phyloP scores from a whole-genome alignment of 1,140 invertebrate genomes.

The Psix sp. region DNA sequence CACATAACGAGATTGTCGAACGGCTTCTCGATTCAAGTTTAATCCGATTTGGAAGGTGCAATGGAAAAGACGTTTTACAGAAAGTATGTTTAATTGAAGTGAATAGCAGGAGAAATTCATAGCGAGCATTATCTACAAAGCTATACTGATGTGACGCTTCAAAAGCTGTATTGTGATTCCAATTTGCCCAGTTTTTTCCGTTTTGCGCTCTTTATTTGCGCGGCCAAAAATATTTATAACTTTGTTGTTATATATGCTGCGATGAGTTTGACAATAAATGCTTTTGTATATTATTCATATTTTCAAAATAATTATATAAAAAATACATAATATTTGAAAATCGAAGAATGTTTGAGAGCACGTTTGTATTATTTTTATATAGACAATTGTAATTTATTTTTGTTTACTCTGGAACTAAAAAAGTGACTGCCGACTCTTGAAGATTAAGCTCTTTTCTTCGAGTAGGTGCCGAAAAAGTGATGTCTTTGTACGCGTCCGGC shows the following conservation, averaged over 20 bases:
- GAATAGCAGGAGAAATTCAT: constrained; percentile 39
- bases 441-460: constrained; percentile 35
- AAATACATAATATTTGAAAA: no score
- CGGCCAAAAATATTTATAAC: no score
- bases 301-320: no score
- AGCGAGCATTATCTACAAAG: constrained; percentile 34
- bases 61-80: constrained; percentile 37
- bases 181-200: constrained; percentile 12
- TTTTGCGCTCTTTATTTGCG: background rate
- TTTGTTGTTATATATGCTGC: no score
- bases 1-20: constrained; percentile 55
- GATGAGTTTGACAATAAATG: no score
- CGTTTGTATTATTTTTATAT: no score
- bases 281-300: no score
- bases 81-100: constrained; percentile 47
- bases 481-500: constrained; percentile 31
- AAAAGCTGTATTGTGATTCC: constrained; percentile 29
- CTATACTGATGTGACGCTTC: constrained; percentile 21
- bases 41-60: constrained; percentile 57
- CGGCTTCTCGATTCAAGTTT: constrained; percentile 53
- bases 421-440: background rate
- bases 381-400: no score
- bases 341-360: no score
- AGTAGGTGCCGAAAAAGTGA: constrained; percentile 40
- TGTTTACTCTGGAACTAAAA: background rate